Conservation (phyloP, 35 echinoderm and acorn worm species). For the Diadema setosum region DNA sequence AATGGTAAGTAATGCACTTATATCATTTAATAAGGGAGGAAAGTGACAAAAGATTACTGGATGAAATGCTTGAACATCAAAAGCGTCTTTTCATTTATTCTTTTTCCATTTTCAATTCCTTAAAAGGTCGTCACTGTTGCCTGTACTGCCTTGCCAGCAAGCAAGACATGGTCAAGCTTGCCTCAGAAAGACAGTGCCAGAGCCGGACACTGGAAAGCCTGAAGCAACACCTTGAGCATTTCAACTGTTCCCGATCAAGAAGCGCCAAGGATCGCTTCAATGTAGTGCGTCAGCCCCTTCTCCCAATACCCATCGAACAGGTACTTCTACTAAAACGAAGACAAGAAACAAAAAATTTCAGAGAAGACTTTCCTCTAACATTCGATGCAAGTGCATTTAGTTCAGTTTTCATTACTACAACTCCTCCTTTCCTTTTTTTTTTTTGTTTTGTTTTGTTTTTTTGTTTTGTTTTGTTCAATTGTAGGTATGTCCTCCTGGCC, state of each 20-base stretch:
- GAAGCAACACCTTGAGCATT: neutral
- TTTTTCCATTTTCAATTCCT: neutral
- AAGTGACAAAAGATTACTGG: too few relatives aligned
- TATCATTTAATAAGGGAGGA: neutral
- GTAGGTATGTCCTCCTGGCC: neutral
- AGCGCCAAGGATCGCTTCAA: too few relatives aligned
- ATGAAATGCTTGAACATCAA: too few relatives aligned
- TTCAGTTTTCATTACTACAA: too few relatives aligned
- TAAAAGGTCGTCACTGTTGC: neutral
- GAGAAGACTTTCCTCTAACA: too few relatives aligned
- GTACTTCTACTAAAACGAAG: too few relatives aligned
- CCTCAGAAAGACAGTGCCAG: neutral
- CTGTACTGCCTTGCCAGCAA: neutral
- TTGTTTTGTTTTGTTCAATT: neutral
- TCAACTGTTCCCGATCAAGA: neutral
- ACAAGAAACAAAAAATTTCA: too few relatives aligned
- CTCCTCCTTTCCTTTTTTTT: too few relatives aligned
- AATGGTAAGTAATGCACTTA: neutral
- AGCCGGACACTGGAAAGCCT: neutral
- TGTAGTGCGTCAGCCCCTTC: neutral
- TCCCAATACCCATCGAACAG: neutral
- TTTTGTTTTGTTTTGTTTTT: neutral
- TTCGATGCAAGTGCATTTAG: too few relatives aligned
- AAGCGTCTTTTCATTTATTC: neutral
- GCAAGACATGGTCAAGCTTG: neutral